A percentile compares a stretch with the other conserved stretches of the same genome.
Conservation (phyloP, 2,888 invertebrate species). For the Limnephilus marmoratus region DNA sequence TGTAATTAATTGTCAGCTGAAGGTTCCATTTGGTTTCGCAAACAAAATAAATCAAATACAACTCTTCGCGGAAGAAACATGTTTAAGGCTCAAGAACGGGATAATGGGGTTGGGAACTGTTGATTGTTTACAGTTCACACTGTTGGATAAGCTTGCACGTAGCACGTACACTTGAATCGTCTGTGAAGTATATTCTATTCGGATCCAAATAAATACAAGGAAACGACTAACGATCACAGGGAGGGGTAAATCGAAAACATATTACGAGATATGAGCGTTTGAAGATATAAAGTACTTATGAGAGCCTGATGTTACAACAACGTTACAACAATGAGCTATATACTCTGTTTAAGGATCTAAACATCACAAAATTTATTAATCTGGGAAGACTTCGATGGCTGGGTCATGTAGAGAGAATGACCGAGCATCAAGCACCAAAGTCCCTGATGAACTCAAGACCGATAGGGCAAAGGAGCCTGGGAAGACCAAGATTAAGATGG, state of each 20-base stretch:
- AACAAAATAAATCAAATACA: neutral
- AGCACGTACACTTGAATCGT: neutral
- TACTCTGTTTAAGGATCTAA: too few species aligned
- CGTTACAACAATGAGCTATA: too few species aligned
- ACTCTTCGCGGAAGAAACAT: neutral
- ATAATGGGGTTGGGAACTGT: neutral
- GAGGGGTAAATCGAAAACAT: neutral
- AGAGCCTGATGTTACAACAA: too few species aligned
- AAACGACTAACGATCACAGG: neutral
- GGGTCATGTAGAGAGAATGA: too few species aligned
- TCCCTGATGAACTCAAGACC: too few species aligned
- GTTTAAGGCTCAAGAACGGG: neutral
- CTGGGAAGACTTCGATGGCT: too few species aligned
- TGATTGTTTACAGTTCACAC: neutral
- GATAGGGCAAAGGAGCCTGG: too few species aligned
- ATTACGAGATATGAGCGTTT: neutral
- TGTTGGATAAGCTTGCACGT: neutral
- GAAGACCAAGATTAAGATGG: too few species aligned
- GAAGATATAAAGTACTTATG: too few species aligned
- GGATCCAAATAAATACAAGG: neutral
- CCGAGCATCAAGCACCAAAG: too few species aligned
- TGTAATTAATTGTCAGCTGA: neutral
- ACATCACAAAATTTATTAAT: too few species aligned
- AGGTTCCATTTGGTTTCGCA: neutral
- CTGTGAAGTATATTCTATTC: neutral